Evolutionary conservation across 2,888 invertebrate genomes (phyloP), one percentile per base, ranked within the genome.

Genomic region (Brachyptera risi): DNA sequence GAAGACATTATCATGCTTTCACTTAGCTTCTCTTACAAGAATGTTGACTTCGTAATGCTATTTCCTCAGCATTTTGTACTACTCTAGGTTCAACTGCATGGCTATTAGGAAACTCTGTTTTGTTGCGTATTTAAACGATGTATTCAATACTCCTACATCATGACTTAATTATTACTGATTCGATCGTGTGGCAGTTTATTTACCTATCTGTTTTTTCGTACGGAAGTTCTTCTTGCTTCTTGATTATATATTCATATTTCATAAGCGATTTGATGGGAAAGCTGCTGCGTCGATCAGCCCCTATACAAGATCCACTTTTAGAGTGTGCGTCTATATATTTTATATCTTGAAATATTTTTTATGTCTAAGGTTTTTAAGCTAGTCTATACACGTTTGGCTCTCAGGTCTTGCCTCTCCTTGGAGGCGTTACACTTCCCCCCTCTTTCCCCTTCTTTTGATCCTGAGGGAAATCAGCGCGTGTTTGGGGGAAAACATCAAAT

Each of bases 401-500:
- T 31, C 31, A 5, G 7, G 7, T 11, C 19, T 4, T 44, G 44
- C 17, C 44, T 11, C 19, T 19, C 44, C 44, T 3, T 44, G 44
- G 44, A 21, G 44, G 44, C 19, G 4, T n/a, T 17, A 17, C 21
- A 15, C 44, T 21, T 11, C 21, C n/a, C 11, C 44, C 44, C 44
- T 11, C 17, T 21, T 17, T 11, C 9, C 19, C 44, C 7, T 5
- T 3, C 19, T 7, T 5, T 31, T 7, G 19, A 17, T 44, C 44
- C 44, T 44, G 19, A 17, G 44, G 44, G 44, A 44, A 44, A 44
- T 44, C 44, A 44, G 21, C 44, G 44, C 17, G 44, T 44, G 44
- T 44, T 44, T 17, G 17, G 19, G 44, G 44, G 44, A 44, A 19
- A 17, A 17, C 44, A 11, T 44, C 19, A 19, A 17, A 7, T 21